Conservation (phyloP, 2,113 vertebrate genomes). For the Sinosuthora webbiana region DNA sequence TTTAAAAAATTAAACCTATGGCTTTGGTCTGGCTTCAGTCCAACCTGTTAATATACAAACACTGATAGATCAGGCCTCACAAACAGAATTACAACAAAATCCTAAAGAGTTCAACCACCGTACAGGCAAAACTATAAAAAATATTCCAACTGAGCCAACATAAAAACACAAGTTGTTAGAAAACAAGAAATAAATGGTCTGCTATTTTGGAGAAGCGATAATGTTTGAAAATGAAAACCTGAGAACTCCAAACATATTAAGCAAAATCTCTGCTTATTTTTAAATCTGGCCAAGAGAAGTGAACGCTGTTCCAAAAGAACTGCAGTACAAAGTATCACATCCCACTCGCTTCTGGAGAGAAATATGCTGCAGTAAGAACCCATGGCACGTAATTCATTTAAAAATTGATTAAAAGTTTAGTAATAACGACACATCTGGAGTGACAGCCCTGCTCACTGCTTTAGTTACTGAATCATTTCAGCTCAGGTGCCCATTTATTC, state of each 20-base stretch:
- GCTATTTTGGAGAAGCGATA: conserved; percentile 30
- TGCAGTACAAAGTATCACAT: conserved; percentile 54
- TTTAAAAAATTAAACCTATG: not conserved
- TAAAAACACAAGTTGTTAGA: conserved; percentile 37
- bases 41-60: not conserved
- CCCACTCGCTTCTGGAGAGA: conserved; percentile 44
- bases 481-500: not conserved
- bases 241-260: conserved; percentile 35
- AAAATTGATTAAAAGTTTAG: not conserved
- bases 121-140: not conserved
- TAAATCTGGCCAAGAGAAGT: conserved; percentile 23
- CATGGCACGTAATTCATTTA: not conserved
- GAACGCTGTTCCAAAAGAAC: conserved; percentile 16
- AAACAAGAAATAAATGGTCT: conserved; percentile 50
- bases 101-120: not conserved
- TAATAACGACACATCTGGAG: not conserved
- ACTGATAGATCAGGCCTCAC: not conserved
- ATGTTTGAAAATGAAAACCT: conserved; percentile 47
- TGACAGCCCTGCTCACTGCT: not conserved
- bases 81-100: not conserved
- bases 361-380: conserved; percentile 38
- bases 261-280: conserved; percentile 17
- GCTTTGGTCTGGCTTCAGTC: not conserved
- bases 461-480: not conserved
- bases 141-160: not conserved